phyloP scores from a whole-genome alignment of 2,888 invertebrate species.

The Perithous albicinctus region DNA sequence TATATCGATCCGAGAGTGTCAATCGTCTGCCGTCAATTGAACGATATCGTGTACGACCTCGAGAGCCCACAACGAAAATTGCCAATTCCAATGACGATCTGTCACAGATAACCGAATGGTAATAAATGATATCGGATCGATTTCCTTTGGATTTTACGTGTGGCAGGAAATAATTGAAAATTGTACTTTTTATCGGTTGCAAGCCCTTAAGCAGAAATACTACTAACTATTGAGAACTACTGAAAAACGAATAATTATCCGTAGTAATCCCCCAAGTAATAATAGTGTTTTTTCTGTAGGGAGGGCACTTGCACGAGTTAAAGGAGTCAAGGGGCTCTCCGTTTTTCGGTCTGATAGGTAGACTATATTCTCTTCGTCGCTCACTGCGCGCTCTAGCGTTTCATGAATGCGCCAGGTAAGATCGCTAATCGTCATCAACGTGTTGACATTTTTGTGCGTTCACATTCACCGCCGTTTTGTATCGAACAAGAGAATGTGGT shows the following conservation, averaged over 20 bases:
- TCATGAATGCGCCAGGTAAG: slow-evolving; percentile 1
- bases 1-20: slow-evolving; percentile 56
- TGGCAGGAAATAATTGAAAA: not conserved
- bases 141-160: not conserved
- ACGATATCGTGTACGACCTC: slow-evolving; percentile 25
- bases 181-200: not conserved
- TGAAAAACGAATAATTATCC: too few species aligned
- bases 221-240: too few species aligned
- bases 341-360: not conserved
- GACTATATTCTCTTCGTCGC: not conserved
- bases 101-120: slow-evolving; percentile 18
- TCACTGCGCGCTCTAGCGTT: not conserved
- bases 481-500: slow-evolving; percentile 4
- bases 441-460: slow-evolving; percentile 51
- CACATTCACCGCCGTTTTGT: slow-evolving; percentile 25
- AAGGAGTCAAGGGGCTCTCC: not conserved
- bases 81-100: not conserved
- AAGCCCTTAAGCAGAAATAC: too few species aligned
- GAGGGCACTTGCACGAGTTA: too few species aligned
- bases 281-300: too few species aligned
- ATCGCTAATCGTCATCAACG: slow-evolving; percentile 16
- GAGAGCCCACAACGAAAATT: slow-evolving; percentile 6
- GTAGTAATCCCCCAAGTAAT: too few species aligned
- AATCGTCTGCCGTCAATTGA: slow-evolving; percentile 55
- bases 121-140: not conserved